Conservation (phyloP, 2,888 invertebrate genomes). For the Saturnia japonica region DNA sequence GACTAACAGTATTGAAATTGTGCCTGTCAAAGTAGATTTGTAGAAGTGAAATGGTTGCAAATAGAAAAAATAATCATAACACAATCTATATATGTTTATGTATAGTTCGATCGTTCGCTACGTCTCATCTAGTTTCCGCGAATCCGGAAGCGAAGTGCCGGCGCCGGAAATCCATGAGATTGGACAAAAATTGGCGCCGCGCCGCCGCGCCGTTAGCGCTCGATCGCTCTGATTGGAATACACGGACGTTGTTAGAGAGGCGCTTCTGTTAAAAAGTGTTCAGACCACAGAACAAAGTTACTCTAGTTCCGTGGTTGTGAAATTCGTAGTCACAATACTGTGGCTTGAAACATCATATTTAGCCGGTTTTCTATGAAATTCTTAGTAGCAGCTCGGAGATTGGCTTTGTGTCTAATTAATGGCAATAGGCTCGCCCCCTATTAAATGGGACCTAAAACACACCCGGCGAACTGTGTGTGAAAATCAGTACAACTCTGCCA, state of each 20-base stretch:
- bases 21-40: neutral
- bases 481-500: too few species aligned
- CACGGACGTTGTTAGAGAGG: neutral
- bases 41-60: neutral
- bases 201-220: neutral
- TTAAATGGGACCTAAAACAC: too few species aligned
- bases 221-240: slow-evolving; percentile 11
- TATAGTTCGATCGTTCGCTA: slow-evolving; percentile 26
- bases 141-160: slow-evolving; percentile 53
- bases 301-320: too few species aligned
- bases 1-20: too few species aligned
- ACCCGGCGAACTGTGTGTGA: too few species aligned
- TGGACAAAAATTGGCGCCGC: slow-evolving; percentile 69
- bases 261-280: neutral
- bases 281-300: too few species aligned
- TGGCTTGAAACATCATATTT: too few species aligned
- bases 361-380: too few species aligned
- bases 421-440: too few species aligned
- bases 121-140: slow-evolving; percentile 58
- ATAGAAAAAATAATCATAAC: neutral
- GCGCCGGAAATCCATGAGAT: slow-evolving; percentile 74
- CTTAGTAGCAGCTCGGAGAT: too few species aligned
- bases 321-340: too few species aligned
- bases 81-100: neutral
- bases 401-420: too few species aligned